Evolutionary conservation across 2,113 vertebrate genomes (phyloP), one percentile per base, ranked within the genome.

Genomic region (Prinia subflava): DNA sequence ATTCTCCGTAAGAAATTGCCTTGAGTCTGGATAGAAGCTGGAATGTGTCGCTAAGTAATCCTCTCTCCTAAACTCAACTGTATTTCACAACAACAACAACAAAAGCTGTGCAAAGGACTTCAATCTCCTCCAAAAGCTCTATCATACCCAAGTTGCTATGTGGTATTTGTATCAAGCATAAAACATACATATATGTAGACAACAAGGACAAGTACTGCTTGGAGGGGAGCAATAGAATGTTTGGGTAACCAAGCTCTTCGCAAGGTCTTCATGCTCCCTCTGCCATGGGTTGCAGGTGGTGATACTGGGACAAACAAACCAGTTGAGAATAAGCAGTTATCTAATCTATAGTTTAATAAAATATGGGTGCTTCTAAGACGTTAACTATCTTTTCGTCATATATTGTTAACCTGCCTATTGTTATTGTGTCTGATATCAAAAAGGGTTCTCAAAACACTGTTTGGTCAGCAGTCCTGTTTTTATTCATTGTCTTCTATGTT

Each of bases 301-400:
- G 24, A 75, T 81, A 35, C 25, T 41, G 44, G 23, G n/a, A 20
- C 37, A 90, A 86, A 87, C 24, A 90, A 69, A 86, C 11, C 35
- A 52, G n/a, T 30, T 76, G 65, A 89, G 37, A 89, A 35, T 15
- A 82, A 79, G 44, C 21, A 41, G 52, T 81, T 96, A 88, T 92
- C 95, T 96, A 93, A 93, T 93, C 76, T 86, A 17, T 17, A 47
- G 33, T 47, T 93, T 89, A 86, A 92, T 84, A 90, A 83, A 93
- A 81, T 96, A 89, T 42, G 90, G 60, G 39, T 93, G 73, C 79
- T 86, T 87, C 79, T 62, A 60, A 87, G 85, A 68, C 39, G n/a
- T 91, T 65, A 57, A 27, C 63, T 77, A 28, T 86, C 50, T 90
- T 84, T 49, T 89, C 3, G 2, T 88, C 47, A 10, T 87, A 47